phyloP scores from a whole-genome alignment of 2,888 invertebrate genomes.

The Xylophagus ater region DNA sequence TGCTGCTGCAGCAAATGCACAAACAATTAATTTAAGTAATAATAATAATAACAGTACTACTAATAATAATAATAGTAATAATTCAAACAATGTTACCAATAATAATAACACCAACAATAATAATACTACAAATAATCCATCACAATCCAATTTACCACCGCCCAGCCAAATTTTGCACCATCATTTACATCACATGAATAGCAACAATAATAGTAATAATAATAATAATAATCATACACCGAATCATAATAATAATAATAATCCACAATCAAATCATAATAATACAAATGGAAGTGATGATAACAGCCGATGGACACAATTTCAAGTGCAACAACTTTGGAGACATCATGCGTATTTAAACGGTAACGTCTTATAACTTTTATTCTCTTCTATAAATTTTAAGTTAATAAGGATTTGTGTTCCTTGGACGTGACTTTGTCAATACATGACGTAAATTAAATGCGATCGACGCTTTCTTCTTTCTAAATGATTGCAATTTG shows the following conservation, averaged over 20 bases:
- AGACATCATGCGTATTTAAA: constrained; percentile 40
- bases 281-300: constrained; percentile 25
- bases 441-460: too few species aligned
- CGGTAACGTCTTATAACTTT: constrained; percentile 26
- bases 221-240: constrained; percentile 19
- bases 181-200: constrained; percentile 37
- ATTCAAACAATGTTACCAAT: constrained; percentile 17
- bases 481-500: background rate
- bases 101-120: constrained; percentile 22
- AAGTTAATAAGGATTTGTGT: too few species aligned
- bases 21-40: constrained; percentile 17
- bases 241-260: constrained; percentile 8
- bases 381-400: background rate
- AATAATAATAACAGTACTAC: constrained; percentile 14
- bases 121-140: constrained; percentile 20
- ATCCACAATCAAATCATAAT: constrained; percentile 9
- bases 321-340: constrained; percentile 40
- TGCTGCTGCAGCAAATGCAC: constrained; percentile 11
- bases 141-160: constrained; percentile 27
- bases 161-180: constrained; percentile 37
- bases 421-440: too few species aligned
- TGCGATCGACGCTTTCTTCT: too few species aligned
- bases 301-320: constrained; percentile 39
- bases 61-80: constrained; percentile 18
- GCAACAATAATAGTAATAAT: constrained; percentile 25